Conservation (phyloP, 1,140 invertebrate species). For the Asobara japonica region DNA sequence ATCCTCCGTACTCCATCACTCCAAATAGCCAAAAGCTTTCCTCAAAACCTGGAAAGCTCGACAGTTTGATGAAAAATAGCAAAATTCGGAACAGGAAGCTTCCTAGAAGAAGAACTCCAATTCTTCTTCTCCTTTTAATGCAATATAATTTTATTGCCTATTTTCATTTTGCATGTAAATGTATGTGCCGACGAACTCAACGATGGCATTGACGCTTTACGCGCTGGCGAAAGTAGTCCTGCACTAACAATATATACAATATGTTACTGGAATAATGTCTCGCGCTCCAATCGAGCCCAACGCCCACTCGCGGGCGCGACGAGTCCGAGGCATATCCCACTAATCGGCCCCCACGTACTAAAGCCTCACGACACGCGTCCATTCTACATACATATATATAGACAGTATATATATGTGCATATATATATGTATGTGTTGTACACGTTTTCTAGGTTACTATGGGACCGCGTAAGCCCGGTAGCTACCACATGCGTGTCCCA, state of each 20-base stretch:
- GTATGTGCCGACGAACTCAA: slow-evolving; percentile 38
- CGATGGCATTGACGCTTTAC: slow-evolving; percentile 54
- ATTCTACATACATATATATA: no score
- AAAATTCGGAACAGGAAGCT: no score
- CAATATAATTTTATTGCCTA: no score
- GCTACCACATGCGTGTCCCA: background rate
- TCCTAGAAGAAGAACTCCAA: no score
- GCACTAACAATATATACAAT: background rate
- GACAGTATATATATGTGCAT: no score
- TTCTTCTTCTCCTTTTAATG: no score
- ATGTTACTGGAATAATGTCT: slow-evolving; percentile 19
- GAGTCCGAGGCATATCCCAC: slow-evolving; percentile 20
- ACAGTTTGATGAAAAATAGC: no score
- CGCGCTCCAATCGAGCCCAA: slow-evolving; percentile 13
- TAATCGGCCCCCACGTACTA: slow-evolving; percentile 7
- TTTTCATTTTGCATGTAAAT: no score
- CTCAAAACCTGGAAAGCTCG: no score
- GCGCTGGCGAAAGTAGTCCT: slow-evolving; percentile 54
- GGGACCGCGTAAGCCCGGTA: slow-evolving; percentile 52
- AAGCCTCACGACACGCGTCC: slow-evolving; percentile 41
- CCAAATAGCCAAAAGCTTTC: no score
- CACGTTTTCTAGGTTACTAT: slow-evolving; percentile 60
- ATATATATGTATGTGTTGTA: slow-evolving; percentile 35
- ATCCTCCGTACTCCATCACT: background rate
- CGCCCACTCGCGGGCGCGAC: background rate